Percentiles rank a stretch among this genome's conserved stretches.
phyloP scores from a whole-genome alignment of 2,888 invertebrate species.

The Drosophila parthenogenetica region DNA sequence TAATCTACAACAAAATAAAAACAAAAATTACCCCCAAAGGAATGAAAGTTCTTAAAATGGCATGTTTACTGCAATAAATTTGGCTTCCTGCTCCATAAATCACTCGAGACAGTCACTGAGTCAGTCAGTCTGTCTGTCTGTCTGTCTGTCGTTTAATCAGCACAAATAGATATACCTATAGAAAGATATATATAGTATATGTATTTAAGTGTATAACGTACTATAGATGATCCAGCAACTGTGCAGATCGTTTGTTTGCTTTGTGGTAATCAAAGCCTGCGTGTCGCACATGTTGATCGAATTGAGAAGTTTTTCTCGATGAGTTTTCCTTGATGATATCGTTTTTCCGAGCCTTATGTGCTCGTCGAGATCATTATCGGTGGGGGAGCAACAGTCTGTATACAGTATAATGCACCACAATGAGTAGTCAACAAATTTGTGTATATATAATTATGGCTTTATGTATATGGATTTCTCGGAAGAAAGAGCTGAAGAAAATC shows the following conservation, averaged over 20 bases:
- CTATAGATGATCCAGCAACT: conserved; percentile 92
- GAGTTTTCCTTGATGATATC: not conserved
- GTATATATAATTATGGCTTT: not conserved
- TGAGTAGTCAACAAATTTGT: not conserved
- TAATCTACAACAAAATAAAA: not conserved
- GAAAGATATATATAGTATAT: not conserved
- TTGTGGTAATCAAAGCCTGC: conserved; percentile 87
- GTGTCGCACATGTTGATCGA: conserved; percentile 86
- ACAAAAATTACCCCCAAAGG: not conserved
- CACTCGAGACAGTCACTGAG: conserved; percentile 8
- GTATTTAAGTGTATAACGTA: conserved; percentile 79
- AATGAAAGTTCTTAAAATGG: not conserved
- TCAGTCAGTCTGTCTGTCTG: not conserved
- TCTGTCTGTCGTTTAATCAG: conserved; percentile 5
- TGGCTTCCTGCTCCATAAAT: conserved; percentile 1
- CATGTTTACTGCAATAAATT: conserved; percentile 6
- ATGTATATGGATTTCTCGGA: not conserved
- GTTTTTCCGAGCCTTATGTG: not conserved
- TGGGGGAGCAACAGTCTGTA: conserved; percentile 1
- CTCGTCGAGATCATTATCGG: conserved; percentile 13
- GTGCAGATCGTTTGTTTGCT: conserved; percentile 88
- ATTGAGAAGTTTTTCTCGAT: not conserved
- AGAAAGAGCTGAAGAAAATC: conserved; percentile 27
- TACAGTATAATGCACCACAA: conserved; percentile 9
- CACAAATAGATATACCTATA: too few species aligned